Evolutionary conservation across 1,140 invertebrate genomes (phyloP), one percentile per base, ranked within the genome.

Genomic region (Drosophila paulistorum): DNA sequence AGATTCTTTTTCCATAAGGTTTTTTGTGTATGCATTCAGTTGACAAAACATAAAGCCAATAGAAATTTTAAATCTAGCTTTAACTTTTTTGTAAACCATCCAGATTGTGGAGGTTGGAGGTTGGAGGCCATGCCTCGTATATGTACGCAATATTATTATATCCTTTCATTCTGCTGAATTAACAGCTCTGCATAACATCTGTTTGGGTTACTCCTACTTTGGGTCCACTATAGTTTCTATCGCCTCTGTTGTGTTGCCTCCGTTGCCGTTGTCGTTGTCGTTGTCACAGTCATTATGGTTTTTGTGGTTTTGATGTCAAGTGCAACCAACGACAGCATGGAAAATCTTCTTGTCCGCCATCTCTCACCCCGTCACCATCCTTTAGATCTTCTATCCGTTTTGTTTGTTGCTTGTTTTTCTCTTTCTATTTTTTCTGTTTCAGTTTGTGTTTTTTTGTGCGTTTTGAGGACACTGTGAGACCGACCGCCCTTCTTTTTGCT

Each of bases 271-370:
- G 41, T 1, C 13, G 41, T 45, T 45, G 45, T 3, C 45, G 45
- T 51, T 51, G 45, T 51, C 45, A 51, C 45, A 51, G 45, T 51
- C 45, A 51, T 51, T 51, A 51, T 51, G 45, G 45, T 51, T 51
- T 51, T 51, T 51, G 45, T 51, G 45, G 45, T 51, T 51, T 51
- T 51, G 45, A 51, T 51, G 45, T 51, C 45, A 51, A 51, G 45
- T 51, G 45, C 45, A 51, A 51, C 45, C 45, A 51, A 51, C 45
- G 45, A 51, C 45, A 51, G 45, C 45, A 51, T 51, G 45, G 17
- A 23, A 51, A 39, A 39, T 11, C 37, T 39, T 11, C 37, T 23
- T 20, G 11, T 42, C 41, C 45, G 2, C 7, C 4, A 20, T 9
- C 45, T 17, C 45, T 48, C 14, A 23, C 45, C 20, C 9, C 45